Base-by-base conservation (phyloP, 2,797 vertebrate species). In the Dendrocincla fuliginosa region DNA sequence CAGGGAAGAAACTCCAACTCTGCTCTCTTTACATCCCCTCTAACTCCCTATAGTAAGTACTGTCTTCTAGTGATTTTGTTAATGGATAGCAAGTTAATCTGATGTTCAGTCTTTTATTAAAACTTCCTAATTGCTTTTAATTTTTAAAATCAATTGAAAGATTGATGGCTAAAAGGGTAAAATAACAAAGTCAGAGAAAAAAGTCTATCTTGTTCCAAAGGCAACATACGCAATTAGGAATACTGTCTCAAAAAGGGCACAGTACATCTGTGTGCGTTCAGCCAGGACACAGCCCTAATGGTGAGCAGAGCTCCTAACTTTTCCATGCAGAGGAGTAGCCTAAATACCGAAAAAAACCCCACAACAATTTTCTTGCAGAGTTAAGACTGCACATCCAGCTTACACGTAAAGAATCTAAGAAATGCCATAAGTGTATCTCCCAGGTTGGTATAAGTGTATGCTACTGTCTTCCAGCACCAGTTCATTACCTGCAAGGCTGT, bases 91-190 rank as follows among this genome's bases (percentile, higher is more conserved):
- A 92, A 85, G 76, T 83, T 89, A 83, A 95, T 90, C 78, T 87
- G 68, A 91, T 57, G 24, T 46, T 94, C 82, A 69, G 69, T 56
- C 89, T 92, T 84, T 84, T 87, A 93, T 5, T 92, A 92, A 93
- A 90, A 83, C 74, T 89, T 97, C 73, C 61, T 88, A 96, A 96
- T 91, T 84, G 73, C 50, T 94, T 96, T 92, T 88, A 88, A 89
- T 95, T 84, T 97, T 95, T 95, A 80, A 85, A 90, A 93, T 91
- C 60, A 73, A 81, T 87, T 91, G 68, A 87, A 93, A 76, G 55
- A 76, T 10, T 60, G 90, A 89, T 41, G 30, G n/a, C 32, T 74
- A 30, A 30, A 74, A 75, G 67, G 24, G 63, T 76, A 91, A 92
- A 94, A 90, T 35, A 60, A 87, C 37, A 75, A 77, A 90, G 25